These are phyloP conservation scores for Leptoclinus maculatus DNA, from an alignment of 2,797 vertebrate species.

Conservation along the genomic window DNA sequence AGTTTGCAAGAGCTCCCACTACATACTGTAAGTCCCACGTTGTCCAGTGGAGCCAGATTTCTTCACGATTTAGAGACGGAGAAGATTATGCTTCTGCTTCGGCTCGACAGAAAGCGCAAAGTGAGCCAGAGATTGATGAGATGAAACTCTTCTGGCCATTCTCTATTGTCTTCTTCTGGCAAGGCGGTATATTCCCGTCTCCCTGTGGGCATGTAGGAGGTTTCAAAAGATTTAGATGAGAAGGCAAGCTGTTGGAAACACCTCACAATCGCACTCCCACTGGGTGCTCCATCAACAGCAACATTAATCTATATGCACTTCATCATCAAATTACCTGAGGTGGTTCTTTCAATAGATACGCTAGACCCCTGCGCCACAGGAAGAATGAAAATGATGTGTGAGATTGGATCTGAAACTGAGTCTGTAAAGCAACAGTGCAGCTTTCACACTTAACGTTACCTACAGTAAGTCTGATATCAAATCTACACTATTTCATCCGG, in stretches of 20 bases:
- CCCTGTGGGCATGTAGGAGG: constrained; percentile 70
- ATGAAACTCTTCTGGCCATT: constrained; percentile 63
- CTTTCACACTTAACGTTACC: background rate
- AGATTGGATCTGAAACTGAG: constrained; percentile 35
- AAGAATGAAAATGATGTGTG: constrained; percentile 32
- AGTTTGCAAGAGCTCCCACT: background rate
- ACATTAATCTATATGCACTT: constrained; percentile 73
- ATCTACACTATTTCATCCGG: background rate
- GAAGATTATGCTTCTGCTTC: constrained; percentile 57
- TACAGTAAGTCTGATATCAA: background rate
- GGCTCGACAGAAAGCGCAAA: constrained; percentile 46
- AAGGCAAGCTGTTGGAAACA: constrained; percentile 73
- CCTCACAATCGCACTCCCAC: constrained; percentile 76
- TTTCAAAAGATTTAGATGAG: constrained; percentile 77
- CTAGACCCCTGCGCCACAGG: constrained; percentile 16
- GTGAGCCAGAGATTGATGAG: constrained; percentile 70
- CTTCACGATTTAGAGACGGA: constrained; percentile 46
- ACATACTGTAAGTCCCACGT: background rate
- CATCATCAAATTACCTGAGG: constrained; percentile 68
- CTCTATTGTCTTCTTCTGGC: constrained; percentile 75
- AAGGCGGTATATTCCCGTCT: constrained; percentile 61
- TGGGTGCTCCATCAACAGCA: constrained; percentile 73
- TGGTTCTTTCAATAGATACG: constrained; percentile 53
- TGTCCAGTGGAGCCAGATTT: constrained; percentile 37
- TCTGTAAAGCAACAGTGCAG: background rate